These are phyloP conservation scores for Holothuria glaberrima DNA, from an alignment of 35 echinoderm and acorn worm genomes.

Conservation along the genomic window DNA sequence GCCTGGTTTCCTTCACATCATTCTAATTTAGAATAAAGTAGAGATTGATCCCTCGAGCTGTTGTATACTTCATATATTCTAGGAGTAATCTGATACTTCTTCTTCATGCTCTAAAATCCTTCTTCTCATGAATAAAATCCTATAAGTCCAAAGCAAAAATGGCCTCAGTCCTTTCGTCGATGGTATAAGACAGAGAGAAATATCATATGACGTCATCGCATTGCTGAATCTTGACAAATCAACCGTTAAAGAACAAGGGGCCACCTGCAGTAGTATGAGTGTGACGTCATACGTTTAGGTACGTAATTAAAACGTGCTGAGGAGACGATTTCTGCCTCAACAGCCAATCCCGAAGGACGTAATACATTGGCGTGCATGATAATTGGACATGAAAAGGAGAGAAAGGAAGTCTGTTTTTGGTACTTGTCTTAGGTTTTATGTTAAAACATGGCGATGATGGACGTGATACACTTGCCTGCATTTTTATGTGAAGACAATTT, in stretches of 20 bases:
- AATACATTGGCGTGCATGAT: neutral
- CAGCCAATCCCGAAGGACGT: neutral
- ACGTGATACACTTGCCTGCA: too few species aligned
- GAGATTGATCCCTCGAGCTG: too few species aligned
- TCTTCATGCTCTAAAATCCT: too few species aligned
- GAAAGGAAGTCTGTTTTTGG: neutral
- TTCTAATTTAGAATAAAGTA: conserved; percentile 27
- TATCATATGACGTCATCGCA: neutral
- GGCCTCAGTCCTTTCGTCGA: too few species aligned
- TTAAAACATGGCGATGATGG: too few species aligned
- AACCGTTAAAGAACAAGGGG: conserved; percentile 40
- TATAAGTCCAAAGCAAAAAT: too few species aligned
- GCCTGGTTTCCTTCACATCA: conserved; percentile 23
- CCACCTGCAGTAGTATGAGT: conserved; percentile 6
- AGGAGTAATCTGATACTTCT: too few species aligned
- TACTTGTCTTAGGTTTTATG: too few species aligned
- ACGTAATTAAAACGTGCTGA: conserved; percentile 22
- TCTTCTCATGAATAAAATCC: too few species aligned
- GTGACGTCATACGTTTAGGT: conserved; percentile 12
- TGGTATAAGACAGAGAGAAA: neutral
- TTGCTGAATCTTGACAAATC: conserved; percentile 43
- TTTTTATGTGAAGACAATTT: too few species aligned
- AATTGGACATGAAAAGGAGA: neutral
- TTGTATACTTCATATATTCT: too few species aligned
- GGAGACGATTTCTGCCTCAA: conserved; percentile 3